These are phyloP conservation scores for Sminthurinus signatus DNA, from an alignment of 1,140 invertebrate species.

Conservation along the genomic window DNA sequence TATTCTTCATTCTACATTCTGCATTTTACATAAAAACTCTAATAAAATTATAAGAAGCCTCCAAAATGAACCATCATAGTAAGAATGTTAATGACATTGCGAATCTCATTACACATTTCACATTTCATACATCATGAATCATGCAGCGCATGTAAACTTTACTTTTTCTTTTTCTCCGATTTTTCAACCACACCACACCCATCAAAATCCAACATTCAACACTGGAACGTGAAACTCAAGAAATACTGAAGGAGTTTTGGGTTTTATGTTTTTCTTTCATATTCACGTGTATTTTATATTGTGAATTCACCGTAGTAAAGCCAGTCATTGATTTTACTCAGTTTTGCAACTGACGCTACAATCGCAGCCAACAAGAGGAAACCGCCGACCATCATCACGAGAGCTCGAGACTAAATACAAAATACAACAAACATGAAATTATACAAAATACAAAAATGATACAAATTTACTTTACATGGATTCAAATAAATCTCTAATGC, in stretches of 20 bases:
- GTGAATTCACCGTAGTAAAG: slow-evolving; percentile 31
- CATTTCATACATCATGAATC: not conserved
- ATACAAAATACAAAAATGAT: not conserved
- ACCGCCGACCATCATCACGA: slow-evolving; percentile 33
- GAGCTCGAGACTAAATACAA: slow-evolving; percentile 25
- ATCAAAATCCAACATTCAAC: not conserved
- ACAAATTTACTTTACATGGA: not conserved
- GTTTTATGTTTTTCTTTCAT: too few species aligned
- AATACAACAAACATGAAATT: not conserved
- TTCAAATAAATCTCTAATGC: not conserved
- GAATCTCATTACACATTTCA: too few species aligned
- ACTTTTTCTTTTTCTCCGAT: not conserved
- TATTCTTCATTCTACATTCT: too few species aligned
- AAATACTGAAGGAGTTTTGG: too few species aligned
- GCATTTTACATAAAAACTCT: not conserved
- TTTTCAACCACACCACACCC: not conserved
- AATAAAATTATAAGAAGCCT: not conserved
- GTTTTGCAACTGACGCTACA: not conserved
- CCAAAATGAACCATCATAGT: not conserved
- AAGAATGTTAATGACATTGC: not conserved
- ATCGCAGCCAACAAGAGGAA: slow-evolving; percentile 27
- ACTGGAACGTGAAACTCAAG: not conserved
- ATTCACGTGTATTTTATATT: not conserved
- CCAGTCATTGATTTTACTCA: slow-evolving; percentile 29
- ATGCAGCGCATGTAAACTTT: not conserved